Base-by-base conservation (phyloP, 2,888 invertebrate genomes). In the Papilio gigon region DNA sequence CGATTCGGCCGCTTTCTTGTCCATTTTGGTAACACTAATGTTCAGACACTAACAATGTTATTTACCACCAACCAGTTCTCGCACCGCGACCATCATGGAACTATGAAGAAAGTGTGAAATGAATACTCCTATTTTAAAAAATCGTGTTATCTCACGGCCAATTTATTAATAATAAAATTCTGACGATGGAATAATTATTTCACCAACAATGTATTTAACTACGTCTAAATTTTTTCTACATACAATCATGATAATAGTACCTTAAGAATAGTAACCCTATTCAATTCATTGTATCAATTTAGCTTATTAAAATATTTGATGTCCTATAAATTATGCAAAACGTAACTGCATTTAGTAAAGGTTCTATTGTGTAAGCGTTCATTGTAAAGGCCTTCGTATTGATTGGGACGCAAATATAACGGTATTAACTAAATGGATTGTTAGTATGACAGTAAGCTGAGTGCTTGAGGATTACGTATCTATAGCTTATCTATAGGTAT, bases 1-100 rank as follows among this genome's bases (percentile, higher is more conserved):
- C 65, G 74, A 70, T 33, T 78, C 76, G 69, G 73, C 75, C 74
- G 74, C 70, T 70, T 79, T 79, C 71, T 75, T 78, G 75, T 78
- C 79, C 80, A 80, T 79, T 74, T 74, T 76, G 76, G 77, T 75
- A 72, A 74, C 75, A 69, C 50, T 67, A 42, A 65, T 58, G 71
- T 70, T 27, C 61, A 62, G 58, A 30, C 74, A 73, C 75, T 70
- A 42, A 33, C 35, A 65, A 33, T n/a, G 61, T 69, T 71, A 71
- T 70, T 67, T 67, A 44, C 69, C 70, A 72, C 63, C 70, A 42
- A 60, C 17, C 56, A 65, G 61, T 65, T 56, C 61, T 12, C 53
- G 9, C 17, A 44, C 65, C 61, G 22, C 56, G 56, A 65, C 42
- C 65, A 69, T 69, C 5, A 56, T 69, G 61, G n/a, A 50, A 61